Percentiles rank a stretch among this genome's conserved stretches.
Evolutionary conservation across 2,113 vertebrate species (phyloP).

Genomic region (Sylvilagus bachmani): DNA sequence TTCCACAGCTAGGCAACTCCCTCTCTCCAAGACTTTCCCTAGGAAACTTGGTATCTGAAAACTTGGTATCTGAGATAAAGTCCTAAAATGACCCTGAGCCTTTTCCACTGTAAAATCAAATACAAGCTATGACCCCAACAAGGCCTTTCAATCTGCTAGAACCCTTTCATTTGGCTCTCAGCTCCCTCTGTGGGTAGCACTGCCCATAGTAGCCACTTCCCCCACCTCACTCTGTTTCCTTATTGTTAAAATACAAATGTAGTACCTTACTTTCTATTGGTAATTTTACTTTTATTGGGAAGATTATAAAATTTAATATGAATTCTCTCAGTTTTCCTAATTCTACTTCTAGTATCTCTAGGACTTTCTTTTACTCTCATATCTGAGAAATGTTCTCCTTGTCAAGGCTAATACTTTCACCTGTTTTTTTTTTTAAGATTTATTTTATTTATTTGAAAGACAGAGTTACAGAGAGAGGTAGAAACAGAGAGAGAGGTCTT

Average conservation of each 20-base stretch:
- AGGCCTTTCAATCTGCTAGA: background rate
- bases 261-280: background rate
- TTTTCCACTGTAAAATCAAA: background rate
- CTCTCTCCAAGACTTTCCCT: background rate
- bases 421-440: too few relatives aligned
- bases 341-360: background rate
- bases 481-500: too few relatives aligned
- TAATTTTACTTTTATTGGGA: slow-evolving; percentile 5
- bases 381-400: background rate
- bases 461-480: too few relatives aligned
- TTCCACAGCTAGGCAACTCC: background rate
- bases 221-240: background rate
- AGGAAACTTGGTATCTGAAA: background rate
- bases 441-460: too few relatives aligned
- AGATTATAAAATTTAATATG: background rate
- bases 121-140: background rate
- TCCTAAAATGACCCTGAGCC: background rate
- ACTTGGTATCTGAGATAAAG: too few relatives aligned
- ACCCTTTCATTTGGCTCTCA: background rate
- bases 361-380: background rate
- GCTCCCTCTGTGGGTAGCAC: background rate
- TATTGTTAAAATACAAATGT: background rate
- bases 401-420: background rate
- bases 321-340: background rate
- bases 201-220: background rate